Percentiles rank a stretch among this genome's conserved stretches.
These are phyloP conservation scores for Trichosurus vulpecula DNA, from an alignment of 2,797 vertebrate species.

Conservation along the genomic window DNA sequence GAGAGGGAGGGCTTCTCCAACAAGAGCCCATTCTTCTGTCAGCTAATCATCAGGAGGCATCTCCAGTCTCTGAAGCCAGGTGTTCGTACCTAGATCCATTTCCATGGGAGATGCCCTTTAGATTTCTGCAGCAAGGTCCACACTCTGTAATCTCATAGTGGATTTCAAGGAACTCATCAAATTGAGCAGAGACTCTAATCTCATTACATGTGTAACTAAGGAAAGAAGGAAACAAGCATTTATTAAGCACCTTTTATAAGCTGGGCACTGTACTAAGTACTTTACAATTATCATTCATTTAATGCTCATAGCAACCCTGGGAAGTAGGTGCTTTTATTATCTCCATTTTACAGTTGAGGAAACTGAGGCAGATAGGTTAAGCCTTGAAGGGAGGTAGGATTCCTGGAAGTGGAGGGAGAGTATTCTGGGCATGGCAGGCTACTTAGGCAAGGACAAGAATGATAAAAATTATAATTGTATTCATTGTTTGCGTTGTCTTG, in stretches of 20 bases:
- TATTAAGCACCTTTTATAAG: not conserved
- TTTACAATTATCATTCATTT: not conserved
- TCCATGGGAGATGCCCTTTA: not conserved
- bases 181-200: not conserved
- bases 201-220: not conserved
- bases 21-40: not conserved
- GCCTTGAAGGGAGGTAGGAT: not conserved
- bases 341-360: not conserved
- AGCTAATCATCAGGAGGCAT: not conserved
- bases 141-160: not conserved
- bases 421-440: not conserved
- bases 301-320: not conserved
- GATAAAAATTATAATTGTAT: not conserved
- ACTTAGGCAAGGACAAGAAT: not conserved
- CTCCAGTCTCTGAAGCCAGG: not conserved
- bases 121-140: not conserved
- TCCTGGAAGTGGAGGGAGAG: not conserved
- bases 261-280: not conserved
- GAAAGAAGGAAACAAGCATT: not conserved
- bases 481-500: not conserved
- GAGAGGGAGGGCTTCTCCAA: not conserved
- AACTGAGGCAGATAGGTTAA: not conserved
- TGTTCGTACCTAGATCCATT: not conserved
- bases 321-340: not conserved
- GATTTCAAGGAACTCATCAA: not conserved